Base-by-base conservation (phyloP, 2,888 invertebrate species). In the Pseudoips prasinana region DNA sequence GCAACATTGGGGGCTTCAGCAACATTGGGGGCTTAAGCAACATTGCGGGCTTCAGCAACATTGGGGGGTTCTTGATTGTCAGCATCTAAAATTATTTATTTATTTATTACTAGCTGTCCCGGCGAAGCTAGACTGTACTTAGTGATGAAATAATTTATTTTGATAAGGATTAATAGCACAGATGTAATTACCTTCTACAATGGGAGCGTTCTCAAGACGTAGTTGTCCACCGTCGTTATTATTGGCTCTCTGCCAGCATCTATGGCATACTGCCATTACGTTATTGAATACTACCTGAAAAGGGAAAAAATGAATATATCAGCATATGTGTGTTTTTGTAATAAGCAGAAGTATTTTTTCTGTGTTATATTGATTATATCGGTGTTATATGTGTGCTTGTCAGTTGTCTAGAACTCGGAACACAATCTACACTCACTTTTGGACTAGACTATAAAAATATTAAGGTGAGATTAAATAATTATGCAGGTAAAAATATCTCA, bases 211-310 rank as follows among this genome's bases (percentile, higher is more conserved):
- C 25, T 25, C 25, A 25, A 11, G 11, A 25, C 25, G 25, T 25
- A 11, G 25, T 25, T 25, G 27, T 6, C 10, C 17, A 14, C 8
- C 2, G 8, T 8, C 6, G 7, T 6, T 8, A 36, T 30, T 36
- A 1, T 30, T 36, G 25, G 35, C 35, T 36, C 30, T 36, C 25
- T 36, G 37, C 31, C 25, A 33, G 28, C 38, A 39, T 33, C 33
- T 33, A 29, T 33, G 38, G 3, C 33, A 37, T 31, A 37, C 36
- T 31, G 36, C 30, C 36, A 36, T 36, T 1, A 26, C 25, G 30
- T 36, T 27, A 30, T 36, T 35, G 20, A 34, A 34, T 29, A 29
- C 6, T 19, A 25, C 14, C 31, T 32, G 26, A 11, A 32, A 32
- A 19, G 8, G 9, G 8, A 33, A 28, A 33, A 27, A 8, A 9